A percentile compares a stretch with the other conserved stretches of the same genome.
phyloP scores from a whole-genome alignment of 2,888 invertebrate genomes.

The Pogonocherus hispidulus region DNA sequence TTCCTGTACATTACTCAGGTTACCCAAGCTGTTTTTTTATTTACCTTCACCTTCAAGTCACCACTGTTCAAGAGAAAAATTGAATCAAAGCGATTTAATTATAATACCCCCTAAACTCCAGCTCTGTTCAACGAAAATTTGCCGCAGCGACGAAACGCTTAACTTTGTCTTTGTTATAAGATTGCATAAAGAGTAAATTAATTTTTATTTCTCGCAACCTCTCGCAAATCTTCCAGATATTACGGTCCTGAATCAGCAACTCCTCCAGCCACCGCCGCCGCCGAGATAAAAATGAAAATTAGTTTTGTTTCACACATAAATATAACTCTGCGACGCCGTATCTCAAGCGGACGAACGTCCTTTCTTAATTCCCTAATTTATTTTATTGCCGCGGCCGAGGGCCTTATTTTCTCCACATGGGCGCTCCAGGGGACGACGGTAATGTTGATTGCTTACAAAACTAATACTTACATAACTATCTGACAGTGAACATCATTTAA shows the following conservation, averaged over 20 bases:
- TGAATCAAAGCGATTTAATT: too few species aligned
- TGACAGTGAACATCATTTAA: too few species aligned
- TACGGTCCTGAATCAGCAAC: constrained; percentile 20
- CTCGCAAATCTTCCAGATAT: background rate
- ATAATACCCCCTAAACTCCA: too few species aligned
- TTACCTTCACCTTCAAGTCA: too few species aligned
- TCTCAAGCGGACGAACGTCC: constrained; percentile 25
- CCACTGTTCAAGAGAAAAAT: too few species aligned
- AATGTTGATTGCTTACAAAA: background rate
- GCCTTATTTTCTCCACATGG: constrained; percentile 38
- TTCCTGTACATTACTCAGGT: too few species aligned
- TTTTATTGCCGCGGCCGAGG: constrained; percentile 52
- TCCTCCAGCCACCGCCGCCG: background rate
- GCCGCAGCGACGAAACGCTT: too few species aligned
- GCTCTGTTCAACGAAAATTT: too few species aligned
- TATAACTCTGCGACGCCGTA: constrained; percentile 30
- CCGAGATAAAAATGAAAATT: constrained; percentile 35
- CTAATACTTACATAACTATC: too few species aligned
- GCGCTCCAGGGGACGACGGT: background rate
- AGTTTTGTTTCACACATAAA: constrained; percentile 34
- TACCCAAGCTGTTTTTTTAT: too few species aligned
- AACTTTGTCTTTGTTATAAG: background rate
- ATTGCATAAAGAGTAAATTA: background rate
- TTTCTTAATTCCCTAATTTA: constrained; percentile 56
- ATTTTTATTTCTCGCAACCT: background rate